Evolutionary conservation across 2,888 invertebrate genomes (phyloP), one percentile per base, ranked within the genome.

Genomic region (Polydrusus cervinus): DNA sequence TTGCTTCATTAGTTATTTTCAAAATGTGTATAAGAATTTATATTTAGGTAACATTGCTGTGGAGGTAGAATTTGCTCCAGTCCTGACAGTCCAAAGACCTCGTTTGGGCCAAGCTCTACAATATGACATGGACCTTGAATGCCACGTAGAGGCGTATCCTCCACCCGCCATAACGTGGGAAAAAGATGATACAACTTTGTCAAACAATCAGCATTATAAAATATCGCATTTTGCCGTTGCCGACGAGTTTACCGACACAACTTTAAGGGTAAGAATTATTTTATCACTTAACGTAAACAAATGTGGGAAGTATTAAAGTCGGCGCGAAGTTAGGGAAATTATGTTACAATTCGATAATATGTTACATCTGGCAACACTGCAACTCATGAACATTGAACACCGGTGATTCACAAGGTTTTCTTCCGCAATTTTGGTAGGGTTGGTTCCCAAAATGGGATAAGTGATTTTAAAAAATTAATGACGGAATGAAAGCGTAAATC

Each of bases 141-240:
- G 98, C 83, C 97, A 97, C 86, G 94, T 97, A 13, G 96, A 96
- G 85, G 97, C 97, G 0, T 97, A 97, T 87, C 98, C 98, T 0
- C 96, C 96, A 3, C 97, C 98, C 0, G 95, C 95, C 0, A 96
- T 98, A 78, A 91, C 92, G 0, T 98, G 98, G 98, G 89, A 95
- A 5, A 97, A 97, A 85, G 96, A 96, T 67, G 94, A 93, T 60
- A 89, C 93, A 0, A 92, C 93, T 75, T 86, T 97, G 3, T 93
- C 95, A 0, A 96, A 96, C 84, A 97, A 97, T 86, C 97, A 97
- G 84, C 97, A 97, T 88, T 95, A 95, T 87, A 93, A 93, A 81
- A 93, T 97, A 81, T 96, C 96, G 0, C 95, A 96, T 84, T 97
- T 96, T 85, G 95, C 96, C 3, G 95, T 95, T 0, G 95, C 96